Evolutionary conservation across 2,797 vertebrate species (phyloP).

Genomic region (Merluccius polli): DNA sequence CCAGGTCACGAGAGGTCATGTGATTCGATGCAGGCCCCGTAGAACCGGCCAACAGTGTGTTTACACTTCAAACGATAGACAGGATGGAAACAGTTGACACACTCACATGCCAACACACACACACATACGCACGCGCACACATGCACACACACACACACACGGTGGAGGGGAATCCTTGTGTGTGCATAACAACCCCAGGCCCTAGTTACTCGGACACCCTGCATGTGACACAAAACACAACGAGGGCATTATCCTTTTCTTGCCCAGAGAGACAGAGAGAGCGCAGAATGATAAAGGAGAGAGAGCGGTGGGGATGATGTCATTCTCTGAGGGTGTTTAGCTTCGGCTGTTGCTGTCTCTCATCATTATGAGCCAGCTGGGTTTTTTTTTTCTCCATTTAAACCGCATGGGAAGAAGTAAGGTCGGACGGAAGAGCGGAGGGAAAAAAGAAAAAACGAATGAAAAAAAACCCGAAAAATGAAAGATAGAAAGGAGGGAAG

Average conservation of each 20-base stretch:
- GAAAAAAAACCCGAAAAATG: conserved; percentile 8
- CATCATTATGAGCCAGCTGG: conserved; percentile 52
- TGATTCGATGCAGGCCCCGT: too few species aligned
- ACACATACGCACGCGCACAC: too few species aligned
- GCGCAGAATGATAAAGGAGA: conserved; percentile 29
- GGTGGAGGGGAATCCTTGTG: conserved; percentile 2
- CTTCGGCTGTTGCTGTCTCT: conserved; percentile 57
- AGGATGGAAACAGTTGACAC: too few species aligned
- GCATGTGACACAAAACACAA: conserved; percentile 55
- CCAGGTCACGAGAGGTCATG: conserved; percentile 59
- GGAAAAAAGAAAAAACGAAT: background rate
- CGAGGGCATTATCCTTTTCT: conserved; percentile 52
- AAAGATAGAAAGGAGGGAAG: background rate
- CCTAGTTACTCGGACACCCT: conserved; percentile 47
- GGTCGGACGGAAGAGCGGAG: background rate
- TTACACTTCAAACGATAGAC: too few species aligned
- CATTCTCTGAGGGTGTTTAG: conserved; percentile 38
- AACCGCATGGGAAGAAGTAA: background rate
- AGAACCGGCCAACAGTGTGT: too few species aligned
- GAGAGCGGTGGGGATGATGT: conserved; percentile 34
- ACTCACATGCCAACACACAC: too few species aligned
- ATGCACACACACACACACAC: background rate
- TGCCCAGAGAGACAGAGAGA: background rate
- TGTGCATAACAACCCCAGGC: conserved; percentile 39
- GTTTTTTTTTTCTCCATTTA: conserved; percentile 22